These are phyloP conservation scores for Dysdera silvatica DNA, from an alignment of 1,140 invertebrate genomes.

Conservation along the genomic window DNA sequence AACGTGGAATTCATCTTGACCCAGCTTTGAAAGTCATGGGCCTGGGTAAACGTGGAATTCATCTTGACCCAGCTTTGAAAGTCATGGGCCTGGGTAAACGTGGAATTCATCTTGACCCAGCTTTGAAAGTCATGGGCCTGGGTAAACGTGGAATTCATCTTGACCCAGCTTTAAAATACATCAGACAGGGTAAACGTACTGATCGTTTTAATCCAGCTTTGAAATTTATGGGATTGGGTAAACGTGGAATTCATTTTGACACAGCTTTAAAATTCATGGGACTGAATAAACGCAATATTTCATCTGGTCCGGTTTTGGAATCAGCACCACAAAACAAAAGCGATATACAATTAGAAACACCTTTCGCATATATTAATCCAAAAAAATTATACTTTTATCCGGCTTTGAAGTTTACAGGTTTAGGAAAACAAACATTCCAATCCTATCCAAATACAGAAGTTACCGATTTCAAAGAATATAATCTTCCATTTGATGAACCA, in stretches of 20 bases:
- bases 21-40: constrained; percentile 4
- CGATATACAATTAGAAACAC: no score
- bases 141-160: not conserved
- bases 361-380: no score
- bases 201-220: constrained; percentile 8
- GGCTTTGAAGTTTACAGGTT: constrained; percentile 13
- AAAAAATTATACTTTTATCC: not conserved
- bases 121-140: constrained; percentile 3
- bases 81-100: not conserved
- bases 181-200: not conserved
- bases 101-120: not conserved
- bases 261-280: constrained; percentile 8
- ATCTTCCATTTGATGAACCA: not conserved
- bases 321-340: not conserved
- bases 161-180: constrained; percentile 5
- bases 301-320: not conserved
- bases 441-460: no score
- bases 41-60: not conserved
- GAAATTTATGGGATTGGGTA: constrained; percentile 12
- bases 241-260: not conserved
- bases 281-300: not conserved
- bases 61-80: not conserved
- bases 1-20: constrained; percentile 3
- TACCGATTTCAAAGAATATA: no score
- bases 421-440: constrained; percentile 1